Percentiles rank a stretch among this genome's conserved stretches.
phyloP scores from a whole-genome alignment of 2,797 vertebrate species.

The Holocentrus rufus region DNA sequence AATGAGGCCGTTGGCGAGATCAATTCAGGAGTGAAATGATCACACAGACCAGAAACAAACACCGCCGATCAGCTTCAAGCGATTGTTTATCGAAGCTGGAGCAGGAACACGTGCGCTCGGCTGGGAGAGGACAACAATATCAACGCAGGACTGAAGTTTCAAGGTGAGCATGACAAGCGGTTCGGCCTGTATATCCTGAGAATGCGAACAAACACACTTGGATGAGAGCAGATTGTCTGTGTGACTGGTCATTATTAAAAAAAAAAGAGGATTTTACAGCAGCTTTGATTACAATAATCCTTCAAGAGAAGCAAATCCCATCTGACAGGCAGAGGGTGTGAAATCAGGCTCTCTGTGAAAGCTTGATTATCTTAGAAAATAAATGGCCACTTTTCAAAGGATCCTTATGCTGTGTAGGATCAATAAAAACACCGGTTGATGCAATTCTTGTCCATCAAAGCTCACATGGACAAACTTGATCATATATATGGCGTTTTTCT shows the following conservation, averaged over 20 bases:
- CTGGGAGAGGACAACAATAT: neutral
- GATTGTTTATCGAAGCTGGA: neutral
- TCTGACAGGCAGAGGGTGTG: slow-evolving; percentile 65
- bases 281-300: slow-evolving; percentile 79
- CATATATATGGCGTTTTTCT: slow-evolving; percentile 14
- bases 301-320: slow-evolving; percentile 68
- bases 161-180: slow-evolving; percentile 10
- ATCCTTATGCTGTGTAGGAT: slow-evolving; percentile 8
- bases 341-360: slow-evolving; percentile 58
- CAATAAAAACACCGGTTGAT: slow-evolving; percentile 41
- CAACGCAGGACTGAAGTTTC: slow-evolving; percentile 10
- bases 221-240: slow-evolving; percentile 68
- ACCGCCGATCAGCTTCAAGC: neutral
- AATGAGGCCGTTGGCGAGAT: slow-evolving; percentile 37
- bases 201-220: slow-evolving; percentile 56
- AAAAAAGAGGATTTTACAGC: slow-evolving; percentile 74
- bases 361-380: slow-evolving; percentile 58
- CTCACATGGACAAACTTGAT: neutral
- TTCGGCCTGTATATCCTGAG: slow-evolving; percentile 29
- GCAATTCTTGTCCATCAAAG: neutral
- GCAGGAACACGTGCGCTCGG: neutral
- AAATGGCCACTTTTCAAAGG: slow-evolving; percentile 46
- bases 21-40: slow-evolving; percentile 20
- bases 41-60: slow-evolving; percentile 7
- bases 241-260: slow-evolving; percentile 69